A percentile compares a stretch with the other conserved stretches of the same genome.
Conservation (phyloP, 1,140 invertebrate species). For the Sitobion miscanthi region DNA sequence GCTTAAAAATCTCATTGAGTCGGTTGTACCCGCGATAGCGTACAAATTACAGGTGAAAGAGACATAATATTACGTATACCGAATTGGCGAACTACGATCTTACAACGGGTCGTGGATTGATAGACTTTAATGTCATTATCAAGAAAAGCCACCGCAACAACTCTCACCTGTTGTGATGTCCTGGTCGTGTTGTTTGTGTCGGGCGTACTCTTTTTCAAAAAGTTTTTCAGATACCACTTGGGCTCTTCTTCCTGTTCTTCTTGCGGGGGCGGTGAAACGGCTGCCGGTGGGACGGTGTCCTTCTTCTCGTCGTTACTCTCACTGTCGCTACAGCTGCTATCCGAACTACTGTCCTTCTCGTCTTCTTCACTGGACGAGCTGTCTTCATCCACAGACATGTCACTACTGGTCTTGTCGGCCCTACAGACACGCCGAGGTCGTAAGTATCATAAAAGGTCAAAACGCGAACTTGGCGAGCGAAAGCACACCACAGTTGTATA, state of each 20-base stretch:
- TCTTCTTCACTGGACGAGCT: constrained; percentile 52
- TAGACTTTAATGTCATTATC: background rate
- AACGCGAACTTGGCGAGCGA: background rate
- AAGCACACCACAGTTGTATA: background rate
- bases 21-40: background rate
- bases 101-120: background rate
- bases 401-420: constrained; percentile 39
- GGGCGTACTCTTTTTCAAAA: constrained; percentile 51
- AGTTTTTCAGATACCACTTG: constrained; percentile 48
- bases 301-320: constrained; percentile 51
- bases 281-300: background rate
- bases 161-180: constrained; percentile 47
- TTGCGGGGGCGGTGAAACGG: constrained; percentile 32
- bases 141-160: background rate
- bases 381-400: constrained; percentile 52
- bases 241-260: constrained; percentile 42
- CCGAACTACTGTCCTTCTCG: constrained; percentile 49
- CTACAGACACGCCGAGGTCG: background rate
- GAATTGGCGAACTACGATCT: background rate
- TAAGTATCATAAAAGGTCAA: background rate
- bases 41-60: background rate
- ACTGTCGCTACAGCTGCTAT: constrained; percentile 44
- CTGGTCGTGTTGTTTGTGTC: constrained; percentile 52
- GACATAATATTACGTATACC: too few relatives aligned
- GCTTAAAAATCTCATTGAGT: background rate